These are phyloP conservation scores for Agrochola litura DNA, from an alignment of 2,888 invertebrate species.

Conservation along the genomic window DNA sequence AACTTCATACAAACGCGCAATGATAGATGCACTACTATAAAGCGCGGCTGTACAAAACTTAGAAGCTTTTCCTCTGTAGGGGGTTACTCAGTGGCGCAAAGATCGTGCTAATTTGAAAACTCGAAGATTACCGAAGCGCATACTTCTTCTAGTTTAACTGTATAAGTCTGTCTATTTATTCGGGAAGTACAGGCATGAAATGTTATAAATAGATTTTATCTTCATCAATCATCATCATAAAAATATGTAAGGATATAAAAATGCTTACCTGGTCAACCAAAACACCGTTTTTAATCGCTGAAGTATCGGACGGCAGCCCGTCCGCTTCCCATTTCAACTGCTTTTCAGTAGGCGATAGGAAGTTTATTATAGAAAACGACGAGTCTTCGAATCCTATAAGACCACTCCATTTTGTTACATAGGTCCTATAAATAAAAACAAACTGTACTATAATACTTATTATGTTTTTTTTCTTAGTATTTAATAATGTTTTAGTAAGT, in stretches of 20 bases:
- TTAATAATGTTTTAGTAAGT: neutral
- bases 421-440: conserved; percentile 75
- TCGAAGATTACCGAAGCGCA: too few relatives aligned
- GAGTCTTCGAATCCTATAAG: conserved; percentile 83
- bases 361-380: conserved; percentile 84
- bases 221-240: neutral
- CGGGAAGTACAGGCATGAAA: too few relatives aligned
- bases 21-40: too few relatives aligned
- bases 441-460: neutral
- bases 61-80: too few relatives aligned
- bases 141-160: too few relatives aligned
- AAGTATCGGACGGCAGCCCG: conserved; percentile 94
- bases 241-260: neutral
- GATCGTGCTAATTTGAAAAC: too few relatives aligned
- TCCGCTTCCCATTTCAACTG: conserved; percentile 96
- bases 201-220: too few relatives aligned
- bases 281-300: conserved; percentile 95
- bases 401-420: conserved; percentile 87
- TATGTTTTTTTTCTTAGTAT: neutral
- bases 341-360: conserved; percentile 89
- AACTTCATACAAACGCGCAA: too few relatives aligned
- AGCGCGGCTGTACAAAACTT: too few relatives aligned
- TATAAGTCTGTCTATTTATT: too few relatives aligned
- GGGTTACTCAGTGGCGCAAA: too few relatives aligned
- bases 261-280: conserved; percentile 93